Evolutionary conservation across 2,888 invertebrate species (phyloP).

Genomic region (Zaprionus lineosus): DNA sequence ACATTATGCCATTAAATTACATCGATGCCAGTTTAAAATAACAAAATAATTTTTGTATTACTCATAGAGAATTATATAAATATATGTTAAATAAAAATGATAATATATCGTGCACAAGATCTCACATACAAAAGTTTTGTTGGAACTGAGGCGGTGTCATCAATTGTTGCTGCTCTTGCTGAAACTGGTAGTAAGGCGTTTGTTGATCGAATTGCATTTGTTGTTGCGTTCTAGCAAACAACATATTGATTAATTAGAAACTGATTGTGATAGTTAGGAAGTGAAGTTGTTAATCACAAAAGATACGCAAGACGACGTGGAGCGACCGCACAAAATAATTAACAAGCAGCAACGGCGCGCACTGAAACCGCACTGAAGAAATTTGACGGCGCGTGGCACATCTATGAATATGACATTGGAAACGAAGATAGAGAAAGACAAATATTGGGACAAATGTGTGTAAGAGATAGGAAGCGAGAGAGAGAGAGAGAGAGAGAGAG

Average conservation of each 20-base stretch:
- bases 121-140: constrained; percentile 62
- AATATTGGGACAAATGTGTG: constrained; percentile 13
- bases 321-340: constrained; percentile 68
- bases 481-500: constrained; percentile 23
- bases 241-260: constrained; percentile 62
- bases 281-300: constrained; percentile 45
- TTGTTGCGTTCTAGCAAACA: constrained; percentile 69
- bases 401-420: constrained; percentile 21
- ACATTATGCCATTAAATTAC: too few species aligned
- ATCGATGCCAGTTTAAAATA: too few species aligned
- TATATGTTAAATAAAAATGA: background rate
- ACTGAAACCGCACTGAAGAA: constrained; percentile 76
- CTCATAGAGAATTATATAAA: too few species aligned
- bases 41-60: too few species aligned
- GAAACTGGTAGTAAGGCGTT: too few species aligned
- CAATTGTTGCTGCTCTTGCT: constrained; percentile 35
- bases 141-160: constrained; percentile 56
- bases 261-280: constrained; percentile 37
- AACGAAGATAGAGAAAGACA: constrained; percentile 24
- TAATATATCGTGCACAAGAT: constrained; percentile 22
- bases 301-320: constrained; percentile 18
- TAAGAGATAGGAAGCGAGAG: constrained; percentile 40
- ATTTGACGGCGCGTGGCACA: constrained; percentile 40
- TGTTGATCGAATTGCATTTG: constrained; percentile 40
- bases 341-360: constrained; percentile 63